Evolutionary conservation across 2,888 invertebrate species (phyloP).

Genomic region (Chromoteleia sp.): DNA sequence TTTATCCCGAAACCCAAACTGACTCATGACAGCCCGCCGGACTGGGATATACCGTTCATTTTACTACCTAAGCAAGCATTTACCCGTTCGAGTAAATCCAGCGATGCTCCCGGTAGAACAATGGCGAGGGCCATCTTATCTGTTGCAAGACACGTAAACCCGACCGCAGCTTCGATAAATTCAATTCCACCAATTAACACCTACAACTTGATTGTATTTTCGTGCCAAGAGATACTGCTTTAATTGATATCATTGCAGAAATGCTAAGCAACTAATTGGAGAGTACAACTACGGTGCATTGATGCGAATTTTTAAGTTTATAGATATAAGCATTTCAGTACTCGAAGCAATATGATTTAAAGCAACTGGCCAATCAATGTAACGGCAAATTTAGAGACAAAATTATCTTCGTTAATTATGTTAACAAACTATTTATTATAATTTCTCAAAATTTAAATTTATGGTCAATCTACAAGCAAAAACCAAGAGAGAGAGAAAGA

Average conservation of each 20-base stretch:
- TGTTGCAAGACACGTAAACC: conserved; percentile 49
- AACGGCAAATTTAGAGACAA: no score
- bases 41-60: conserved; percentile 43
- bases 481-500: no score
- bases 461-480: no score
- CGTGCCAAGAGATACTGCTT: conserved; percentile 29
- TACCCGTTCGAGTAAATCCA: conserved; percentile 40
- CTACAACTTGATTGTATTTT: conserved; percentile 44
- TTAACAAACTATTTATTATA: no score
- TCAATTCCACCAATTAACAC: conserved; percentile 56
- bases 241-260: conserved; percentile 46
- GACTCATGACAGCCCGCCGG: conserved; percentile 26
- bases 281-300: neutral
- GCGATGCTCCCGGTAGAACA: conserved; percentile 36
- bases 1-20: conserved; percentile 14
- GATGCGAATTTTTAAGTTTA: no score
- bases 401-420: no score
- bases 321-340: no score
- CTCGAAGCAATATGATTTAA: no score
- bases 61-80: conserved; percentile 47
- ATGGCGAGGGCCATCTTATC: conserved; percentile 49
- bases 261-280: conserved; percentile 23
- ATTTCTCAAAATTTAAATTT: no score
- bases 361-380: no score
- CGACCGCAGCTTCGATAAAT: conserved; percentile 54